Evolutionary conservation across 2,797 vertebrate species (phyloP), one percentile per base, ranked within the genome.

Genomic region (Gobionotothen gibberifrons): DNA sequence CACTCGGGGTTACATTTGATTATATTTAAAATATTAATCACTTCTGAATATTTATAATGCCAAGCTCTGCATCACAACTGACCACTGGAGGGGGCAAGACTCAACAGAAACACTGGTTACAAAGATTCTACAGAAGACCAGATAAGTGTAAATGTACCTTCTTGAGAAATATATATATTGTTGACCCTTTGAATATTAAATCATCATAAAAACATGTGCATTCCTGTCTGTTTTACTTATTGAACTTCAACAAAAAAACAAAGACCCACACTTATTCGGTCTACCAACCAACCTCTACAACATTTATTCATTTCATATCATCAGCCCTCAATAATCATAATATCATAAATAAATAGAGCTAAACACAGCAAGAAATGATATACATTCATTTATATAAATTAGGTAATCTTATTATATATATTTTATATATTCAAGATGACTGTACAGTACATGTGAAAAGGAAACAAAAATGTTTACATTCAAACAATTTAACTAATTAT

Each of bases 331-430:
- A 55, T 87, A 81, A 58, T 87, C 62, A 55, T 70, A 26, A 79
- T 78, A 71, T 85, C 74, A 85, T 90, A 82, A 93, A 93, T 92
- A 93, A 93, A 93, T 91, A 84, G 81, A 87, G 85, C 64, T 92
- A 85, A 87, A 86, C 85, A 93, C 88, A 84, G 89, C 89, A 93
- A 93, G 86, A 86, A 78, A 84, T 83, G 72, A 88, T 90, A 84
- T 91, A 94, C 90, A 94, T 94, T 94, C 84, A 92, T 93, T 91
- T 85, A 91, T 93, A 93, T 94, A 94, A 94, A 94, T 94, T 86
- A 93, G 74, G 72, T 89, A 80, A 74, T 88, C 68, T 87, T 76
- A 58, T 81, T 75, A 85, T 89, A 82, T 89, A 83, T 81, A 68
- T 36, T 36, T 36, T 76, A 85, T 90, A 90, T 90, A 68, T 89